Evolutionary conservation across 2,113 vertebrate species (phyloP).

Genomic region (Microcebus ravelobensis): DNA sequence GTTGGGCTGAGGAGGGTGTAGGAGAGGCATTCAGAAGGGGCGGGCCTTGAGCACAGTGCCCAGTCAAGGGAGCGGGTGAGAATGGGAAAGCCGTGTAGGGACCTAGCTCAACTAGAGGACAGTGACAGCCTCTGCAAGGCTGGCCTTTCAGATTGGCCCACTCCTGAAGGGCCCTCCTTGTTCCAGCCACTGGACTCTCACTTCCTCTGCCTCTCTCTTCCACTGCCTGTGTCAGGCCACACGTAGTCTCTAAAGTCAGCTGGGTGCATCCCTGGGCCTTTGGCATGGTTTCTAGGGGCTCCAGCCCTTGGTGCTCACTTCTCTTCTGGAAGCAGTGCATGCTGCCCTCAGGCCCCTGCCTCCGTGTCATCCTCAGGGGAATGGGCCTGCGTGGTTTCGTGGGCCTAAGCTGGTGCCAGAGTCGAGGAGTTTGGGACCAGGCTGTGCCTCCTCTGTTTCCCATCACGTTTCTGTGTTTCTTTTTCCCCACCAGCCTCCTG

Average conservation of each 20-base stretch:
- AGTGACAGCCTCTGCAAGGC: background rate
- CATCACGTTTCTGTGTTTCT: background rate
- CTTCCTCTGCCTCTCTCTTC: background rate
- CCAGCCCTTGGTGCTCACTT: background rate
- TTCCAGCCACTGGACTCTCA: background rate
- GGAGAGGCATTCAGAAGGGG: background rate
- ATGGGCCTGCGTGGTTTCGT: background rate
- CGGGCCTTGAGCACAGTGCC: background rate
- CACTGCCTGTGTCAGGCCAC: background rate
- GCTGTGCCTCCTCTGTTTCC: background rate
- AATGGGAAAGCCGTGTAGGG: background rate
- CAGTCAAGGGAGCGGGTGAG: background rate
- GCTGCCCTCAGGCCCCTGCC: constrained; percentile 23
- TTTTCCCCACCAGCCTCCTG: constrained; percentile 88
- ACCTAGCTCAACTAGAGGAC: background rate
- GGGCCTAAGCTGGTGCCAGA: background rate
- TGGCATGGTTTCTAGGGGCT: background rate
- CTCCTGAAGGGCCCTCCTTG: background rate
- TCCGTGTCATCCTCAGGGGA: background rate
- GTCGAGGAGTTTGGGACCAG: background rate
- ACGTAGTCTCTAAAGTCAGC: background rate
- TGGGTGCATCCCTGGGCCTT: background rate
- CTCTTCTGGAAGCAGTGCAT: constrained; percentile 43
- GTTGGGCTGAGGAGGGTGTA: background rate
- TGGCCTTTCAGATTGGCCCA: background rate